These are phyloP conservation scores for Falco punctatus DNA, from an alignment of 2,113 vertebrate genomes.

Conservation along the genomic window DNA sequence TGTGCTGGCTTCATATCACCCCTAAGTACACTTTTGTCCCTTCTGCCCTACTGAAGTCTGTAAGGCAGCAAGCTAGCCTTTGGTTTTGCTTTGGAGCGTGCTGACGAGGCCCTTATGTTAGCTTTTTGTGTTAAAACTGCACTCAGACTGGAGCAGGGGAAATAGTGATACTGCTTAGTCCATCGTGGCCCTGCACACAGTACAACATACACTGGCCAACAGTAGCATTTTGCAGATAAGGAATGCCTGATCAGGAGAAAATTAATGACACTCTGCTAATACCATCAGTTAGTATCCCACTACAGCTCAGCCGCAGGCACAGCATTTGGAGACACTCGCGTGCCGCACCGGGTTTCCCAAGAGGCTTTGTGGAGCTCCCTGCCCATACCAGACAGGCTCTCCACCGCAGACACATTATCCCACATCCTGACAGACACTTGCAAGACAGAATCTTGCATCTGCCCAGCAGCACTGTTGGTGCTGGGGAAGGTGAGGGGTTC, in stretches of 20 bases:
- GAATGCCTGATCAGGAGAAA: neutral
- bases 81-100: neutral
- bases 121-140: neutral
- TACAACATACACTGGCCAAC: neutral
- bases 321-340: neutral
- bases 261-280: neutral
- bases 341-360: accelerated
- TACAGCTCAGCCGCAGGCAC: neutral
- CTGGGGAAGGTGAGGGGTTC: neutral
- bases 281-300: no score
- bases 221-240: neutral
- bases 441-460: neutral
- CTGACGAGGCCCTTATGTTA: neutral
- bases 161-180: neutral
- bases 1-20: neutral
- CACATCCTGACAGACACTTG: neutral
- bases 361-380: neutral
- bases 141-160: no score
- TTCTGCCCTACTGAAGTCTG: neutral
- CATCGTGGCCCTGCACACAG: neutral
- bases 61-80: neutral
- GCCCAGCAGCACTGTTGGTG: no score
- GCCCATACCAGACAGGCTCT: neutral
- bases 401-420: neutral
- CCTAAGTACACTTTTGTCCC: neutral